phyloP scores from a whole-genome alignment of 1,140 invertebrate genomes.

The Drosophila yakuba region DNA sequence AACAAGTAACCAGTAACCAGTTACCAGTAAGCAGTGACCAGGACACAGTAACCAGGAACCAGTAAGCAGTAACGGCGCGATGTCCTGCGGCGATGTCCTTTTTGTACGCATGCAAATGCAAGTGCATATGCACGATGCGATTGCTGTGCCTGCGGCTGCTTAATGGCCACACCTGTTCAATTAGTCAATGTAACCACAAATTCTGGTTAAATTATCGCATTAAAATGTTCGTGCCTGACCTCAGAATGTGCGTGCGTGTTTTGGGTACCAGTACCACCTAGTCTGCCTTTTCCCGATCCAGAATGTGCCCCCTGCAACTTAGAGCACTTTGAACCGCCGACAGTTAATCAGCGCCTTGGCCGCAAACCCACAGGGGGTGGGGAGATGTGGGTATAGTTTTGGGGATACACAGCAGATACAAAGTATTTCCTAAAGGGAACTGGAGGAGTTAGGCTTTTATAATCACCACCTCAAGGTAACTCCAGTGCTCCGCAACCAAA shows the following conservation, averaged over 20 bases:
- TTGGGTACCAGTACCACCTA: constrained; percentile 12
- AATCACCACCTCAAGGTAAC: too few relatives aligned
- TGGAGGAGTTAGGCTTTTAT: too few relatives aligned
- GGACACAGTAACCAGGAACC: background rate
- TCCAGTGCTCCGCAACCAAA: too few relatives aligned
- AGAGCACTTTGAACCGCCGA: constrained; percentile 67
- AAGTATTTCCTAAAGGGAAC: too few relatives aligned
- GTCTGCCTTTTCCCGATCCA: constrained; percentile 11
- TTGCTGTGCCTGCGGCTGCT: constrained; percentile 78
- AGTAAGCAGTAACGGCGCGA: constrained; percentile 1
- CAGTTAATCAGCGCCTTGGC: constrained; percentile 73
- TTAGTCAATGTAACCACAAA: constrained; percentile 84
- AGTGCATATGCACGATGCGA: constrained; percentile 55
- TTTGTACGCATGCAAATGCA: constrained; percentile 56
- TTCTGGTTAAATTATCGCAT: constrained; percentile 85
- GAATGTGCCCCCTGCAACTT: constrained; percentile 3
- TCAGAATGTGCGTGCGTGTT: constrained; percentile 78
- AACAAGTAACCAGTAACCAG: constrained; percentile 2
- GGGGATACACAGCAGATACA: too few relatives aligned
- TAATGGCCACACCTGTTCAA: constrained; percentile 85
- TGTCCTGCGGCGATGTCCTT: constrained; percentile 32
- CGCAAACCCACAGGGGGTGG: constrained; percentile 42
- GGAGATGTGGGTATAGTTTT: background rate
- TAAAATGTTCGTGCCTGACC: constrained; percentile 84
- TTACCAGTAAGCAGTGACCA: background rate